Conservation (phyloP, 2,113 vertebrate genomes). For the Podarcis raffonei region DNA sequence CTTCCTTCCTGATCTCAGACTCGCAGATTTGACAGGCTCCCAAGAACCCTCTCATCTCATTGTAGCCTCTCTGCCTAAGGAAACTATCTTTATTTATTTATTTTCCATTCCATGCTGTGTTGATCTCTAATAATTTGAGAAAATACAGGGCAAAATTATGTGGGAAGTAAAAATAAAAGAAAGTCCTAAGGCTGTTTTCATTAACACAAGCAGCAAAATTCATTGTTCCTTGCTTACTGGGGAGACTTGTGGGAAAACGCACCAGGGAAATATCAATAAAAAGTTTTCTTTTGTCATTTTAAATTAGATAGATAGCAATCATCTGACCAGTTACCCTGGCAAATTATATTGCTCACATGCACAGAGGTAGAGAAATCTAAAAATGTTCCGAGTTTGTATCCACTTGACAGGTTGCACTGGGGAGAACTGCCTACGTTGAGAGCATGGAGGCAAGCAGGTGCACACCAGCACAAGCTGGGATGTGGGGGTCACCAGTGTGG, state of each 20-base stretch:
- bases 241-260: conserved; percentile 7
- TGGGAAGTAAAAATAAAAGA: conserved; percentile 51
- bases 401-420: neutral
- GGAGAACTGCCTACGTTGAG: neutral
- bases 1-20: neutral
- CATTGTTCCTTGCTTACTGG: conserved; percentile 49
- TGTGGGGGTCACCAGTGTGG: no score
- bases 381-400: neutral
- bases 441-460: neutral
- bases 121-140: conserved; percentile 46
- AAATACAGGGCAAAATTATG: conserved; percentile 52
- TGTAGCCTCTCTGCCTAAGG: conserved; percentile 20
- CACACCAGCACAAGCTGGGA: no score
- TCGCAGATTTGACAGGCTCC: conserved; percentile 41
- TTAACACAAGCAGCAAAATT: conserved; percentile 50
- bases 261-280: conserved; percentile 37
- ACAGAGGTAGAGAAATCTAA: conserved; percentile 1
- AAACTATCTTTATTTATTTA: conserved; percentile 28
- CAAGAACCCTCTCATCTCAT: conserved; percentile 33
- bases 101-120: conserved; percentile 40
- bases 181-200: conserved; percentile 55
- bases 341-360: neutral
- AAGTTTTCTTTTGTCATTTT: conserved; percentile 21
- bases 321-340: conserved; percentile 25
- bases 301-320: conserved; percentile 36